A percentile compares a stretch with the other conserved stretches of the same genome.
Conservation (phyloP, 2,797 vertebrate species). For the Dendrocincla tyrannina region DNA sequence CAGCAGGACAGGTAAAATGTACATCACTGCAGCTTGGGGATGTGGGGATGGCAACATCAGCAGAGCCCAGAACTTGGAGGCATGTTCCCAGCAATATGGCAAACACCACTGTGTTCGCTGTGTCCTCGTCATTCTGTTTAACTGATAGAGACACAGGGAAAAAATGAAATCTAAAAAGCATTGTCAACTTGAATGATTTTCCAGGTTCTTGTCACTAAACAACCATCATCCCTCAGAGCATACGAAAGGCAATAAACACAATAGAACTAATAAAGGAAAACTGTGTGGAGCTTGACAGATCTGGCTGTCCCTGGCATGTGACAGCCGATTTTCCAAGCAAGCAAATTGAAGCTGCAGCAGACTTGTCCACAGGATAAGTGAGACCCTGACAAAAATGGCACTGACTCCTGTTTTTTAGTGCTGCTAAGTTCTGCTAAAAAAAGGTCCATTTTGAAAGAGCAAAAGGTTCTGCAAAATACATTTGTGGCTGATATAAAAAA, state of each 20-base stretch:
- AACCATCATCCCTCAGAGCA: slow-evolving; percentile 64
- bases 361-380: slow-evolving; percentile 18
- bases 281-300: slow-evolving; percentile 59
- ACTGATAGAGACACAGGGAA: slow-evolving; percentile 35
- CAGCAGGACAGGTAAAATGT: background rate
- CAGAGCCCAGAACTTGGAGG: background rate
- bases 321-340: slow-evolving; percentile 57
- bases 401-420: background rate
- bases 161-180: slow-evolving; percentile 56
- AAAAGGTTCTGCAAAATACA: background rate
- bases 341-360: slow-evolving; percentile 47
- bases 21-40: background rate
- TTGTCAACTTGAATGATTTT: slow-evolving; percentile 61
- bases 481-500: background rate
- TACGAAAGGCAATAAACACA: slow-evolving; percentile 60
- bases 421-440: background rate
- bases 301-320: slow-evolving; percentile 66
- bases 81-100: background rate
- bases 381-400: slow-evolving; percentile 36
- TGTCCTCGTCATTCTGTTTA: background rate
- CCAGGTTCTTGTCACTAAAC: slow-evolving; percentile 59
- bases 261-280: slow-evolving; percentile 64
- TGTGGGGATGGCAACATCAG: too few relatives aligned
- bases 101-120: background rate
- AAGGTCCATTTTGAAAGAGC: background rate